These are phyloP conservation scores for Ptychobarbus kaznakovi DNA, from an alignment of 2,797 vertebrate species.

Conservation along the genomic window DNA sequence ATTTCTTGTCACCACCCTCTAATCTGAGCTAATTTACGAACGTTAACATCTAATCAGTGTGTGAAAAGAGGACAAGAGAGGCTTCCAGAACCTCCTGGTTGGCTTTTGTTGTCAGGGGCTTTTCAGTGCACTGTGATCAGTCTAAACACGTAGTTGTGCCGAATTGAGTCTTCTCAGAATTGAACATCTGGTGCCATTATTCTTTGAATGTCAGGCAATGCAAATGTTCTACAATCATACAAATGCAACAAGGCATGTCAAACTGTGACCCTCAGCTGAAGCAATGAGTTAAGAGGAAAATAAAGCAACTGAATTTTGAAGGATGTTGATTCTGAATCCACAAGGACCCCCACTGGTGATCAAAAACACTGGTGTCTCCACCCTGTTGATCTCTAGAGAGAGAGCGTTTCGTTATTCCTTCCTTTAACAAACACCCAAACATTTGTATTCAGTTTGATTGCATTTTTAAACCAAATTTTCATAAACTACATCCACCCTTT, in stretches of 20 bases:
- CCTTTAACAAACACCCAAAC: neutral
- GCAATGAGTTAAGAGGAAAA: neutral
- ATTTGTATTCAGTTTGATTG: neutral
- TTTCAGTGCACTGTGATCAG: constrained; percentile 3
- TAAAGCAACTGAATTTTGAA: neutral
- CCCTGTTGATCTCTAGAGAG: neutral
- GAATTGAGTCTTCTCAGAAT: neutral
- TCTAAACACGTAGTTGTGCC: neutral
- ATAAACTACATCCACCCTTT: neutral
- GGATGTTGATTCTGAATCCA: neutral
- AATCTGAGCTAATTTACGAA: neutral
- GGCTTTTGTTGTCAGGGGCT: constrained; percentile 19
- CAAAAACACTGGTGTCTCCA: neutral
- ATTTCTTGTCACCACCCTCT: constrained; percentile 8
- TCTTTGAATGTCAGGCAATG: constrained; percentile 19
- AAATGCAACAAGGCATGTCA: constrained; percentile 4
- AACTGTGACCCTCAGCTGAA: neutral
- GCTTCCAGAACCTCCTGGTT: constrained; percentile 6
- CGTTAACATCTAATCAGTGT: neutral
- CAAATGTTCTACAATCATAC: constrained; percentile 24
- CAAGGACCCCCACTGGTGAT: neutral
- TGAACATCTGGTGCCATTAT: neutral
- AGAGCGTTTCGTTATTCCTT: neutral
- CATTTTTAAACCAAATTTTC: neutral
- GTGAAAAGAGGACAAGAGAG: neutral